Base-by-base conservation (phyloP, 2,113 vertebrate genomes). In the Rhinogobius similis region DNA sequence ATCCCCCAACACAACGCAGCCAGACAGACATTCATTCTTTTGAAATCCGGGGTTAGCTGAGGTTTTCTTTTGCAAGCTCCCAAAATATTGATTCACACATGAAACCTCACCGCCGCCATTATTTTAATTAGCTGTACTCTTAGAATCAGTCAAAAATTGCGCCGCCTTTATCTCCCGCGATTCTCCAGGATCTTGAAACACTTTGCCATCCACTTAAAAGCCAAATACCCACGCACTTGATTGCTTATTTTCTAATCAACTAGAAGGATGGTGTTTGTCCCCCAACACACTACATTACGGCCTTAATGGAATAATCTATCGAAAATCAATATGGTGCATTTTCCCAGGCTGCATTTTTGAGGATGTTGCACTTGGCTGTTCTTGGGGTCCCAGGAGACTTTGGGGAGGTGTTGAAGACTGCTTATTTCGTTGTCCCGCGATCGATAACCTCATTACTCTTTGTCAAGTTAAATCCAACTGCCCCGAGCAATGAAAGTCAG, bases 401-500 rank as follows among this genome's bases (percentile, higher is more conserved):
- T 78, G 75, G 58, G 55, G 82, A 89, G 90, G 90, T 88, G 91
- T 90, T 89, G 90, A 89, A 88, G 88, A 92, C 89, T 91, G 90
- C 89, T 90, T 90, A 90, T 90, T 89, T 87, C 77, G 82, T 86
- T 83, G 87, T 91, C 88, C 86, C 86, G 85, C 83, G 85, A 92
- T 93, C 92, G 75, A 92, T 93, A 93, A 87, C 89, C 91, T 92
- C 91, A 92, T 92, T 93, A 92, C 91, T 92, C 91, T 93, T 91
- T 92, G 91, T 92, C 89, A 92, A 92, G 87, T 92, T 90, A 91
- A 92, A 91, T 91, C 88, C 87, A 93, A 90, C 87, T 88, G 86
- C 87, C 89, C 87, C 73, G 39, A 90, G 88, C 89, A 83, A 89
- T 87, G 90, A 92, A 92, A 92, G 90, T 92, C 90, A 90, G 84